Base-by-base conservation (phyloP, 2,888 invertebrate genomes). In the Morpho achilles region DNA sequence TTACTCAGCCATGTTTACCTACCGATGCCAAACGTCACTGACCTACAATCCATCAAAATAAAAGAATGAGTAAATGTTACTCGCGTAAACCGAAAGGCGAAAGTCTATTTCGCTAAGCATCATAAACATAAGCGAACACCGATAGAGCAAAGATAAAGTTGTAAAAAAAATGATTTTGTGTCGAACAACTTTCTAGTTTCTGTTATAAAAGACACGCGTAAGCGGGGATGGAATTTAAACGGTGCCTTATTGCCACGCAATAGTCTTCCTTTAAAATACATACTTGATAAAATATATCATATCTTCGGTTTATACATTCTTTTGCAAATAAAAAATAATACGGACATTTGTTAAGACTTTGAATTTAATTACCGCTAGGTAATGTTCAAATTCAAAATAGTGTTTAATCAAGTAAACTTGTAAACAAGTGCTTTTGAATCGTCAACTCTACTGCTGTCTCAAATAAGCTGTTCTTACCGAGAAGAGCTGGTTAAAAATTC, bases 1-100 rank as follows among this genome's bases (percentile, higher is more conserved):
- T 81, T 82, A 83, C 79, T 84, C 83, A 82, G 70, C 66, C 67
- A 67, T 78, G 76, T 77, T 80, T 82, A 77, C 75, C 71, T 70
- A 69, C 66, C 69, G 65, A 67, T 58, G 60, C 58, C 58, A 66
- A 71, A 69, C 78, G 75, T 82, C 79, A 79, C 71, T 82, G 82
- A 83, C 81, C 79, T 71, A 80, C 76, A 79, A 83, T 56, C 79
- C 64, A 73, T 70, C 69, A 70, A 65, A 67, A 67, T 67, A 72
- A 68, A 65, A 68, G 57, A 65, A 60, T 53, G 50, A 48, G 49
- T 52, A 41, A 59, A 55, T 46, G 47, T 39, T 59, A 53, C 16
- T 47, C 44, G 63, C 55, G 60, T 62, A 61, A 66, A 68, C 69
- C 60, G 63, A 61, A 63, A 63, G 61, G 60, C 59, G 62, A 62